Evolutionary conservation across 2,113 vertebrate species (phyloP).

Genomic region (Hippolais icterina): DNA sequence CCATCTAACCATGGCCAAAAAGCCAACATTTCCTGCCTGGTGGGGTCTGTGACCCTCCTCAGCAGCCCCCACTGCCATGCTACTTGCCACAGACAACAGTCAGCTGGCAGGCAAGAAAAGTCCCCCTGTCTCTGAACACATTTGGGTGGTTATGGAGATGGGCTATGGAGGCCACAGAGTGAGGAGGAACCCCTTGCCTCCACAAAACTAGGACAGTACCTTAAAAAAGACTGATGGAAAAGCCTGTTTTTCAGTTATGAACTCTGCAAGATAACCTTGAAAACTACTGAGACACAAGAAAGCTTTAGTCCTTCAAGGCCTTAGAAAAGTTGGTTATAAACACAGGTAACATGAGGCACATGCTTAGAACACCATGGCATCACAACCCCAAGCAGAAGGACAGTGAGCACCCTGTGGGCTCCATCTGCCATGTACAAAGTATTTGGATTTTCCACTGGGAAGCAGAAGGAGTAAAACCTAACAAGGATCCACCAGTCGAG

Average conservation of each 20-base stretch:
- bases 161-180: accelerated
- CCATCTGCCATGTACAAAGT: accelerated
- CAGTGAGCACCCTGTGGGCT: background rate
- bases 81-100: background rate
- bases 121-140: background rate
- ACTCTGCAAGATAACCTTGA: background rate
- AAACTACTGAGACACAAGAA: background rate
- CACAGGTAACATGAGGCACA: accelerated
- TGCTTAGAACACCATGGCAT: background rate
- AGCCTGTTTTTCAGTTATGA: accelerated
- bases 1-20: accelerated
- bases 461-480: background rate
- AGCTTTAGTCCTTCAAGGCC: background rate
- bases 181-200: background rate
- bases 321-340: background rate
- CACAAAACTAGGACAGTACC: background rate
- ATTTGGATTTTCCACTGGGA: background rate
- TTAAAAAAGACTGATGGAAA: background rate
- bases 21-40: background rate
- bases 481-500: background rate
- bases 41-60: accelerated
- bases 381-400: background rate
- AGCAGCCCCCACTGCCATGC: background rate
- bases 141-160: background rate
- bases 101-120: background rate